phyloP scores from a whole-genome alignment of 2,888 invertebrate species.

The Sicus ferrugineus region DNA sequence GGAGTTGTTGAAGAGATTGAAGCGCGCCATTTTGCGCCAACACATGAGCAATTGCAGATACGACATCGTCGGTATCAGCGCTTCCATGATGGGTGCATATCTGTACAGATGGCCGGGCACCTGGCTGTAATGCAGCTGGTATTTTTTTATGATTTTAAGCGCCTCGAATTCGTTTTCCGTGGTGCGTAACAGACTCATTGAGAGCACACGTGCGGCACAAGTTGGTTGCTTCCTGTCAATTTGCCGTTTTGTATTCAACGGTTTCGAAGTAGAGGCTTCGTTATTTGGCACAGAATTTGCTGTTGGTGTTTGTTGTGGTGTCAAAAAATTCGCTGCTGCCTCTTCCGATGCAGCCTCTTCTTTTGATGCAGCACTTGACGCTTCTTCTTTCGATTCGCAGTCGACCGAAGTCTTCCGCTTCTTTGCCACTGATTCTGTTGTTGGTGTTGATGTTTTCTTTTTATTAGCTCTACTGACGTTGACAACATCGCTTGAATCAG shows the following conservation, averaged over 20 bases:
- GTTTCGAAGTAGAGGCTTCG: not conserved
- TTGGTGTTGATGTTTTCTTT: not conserved
- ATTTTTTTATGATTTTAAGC: constrained; percentile 46
- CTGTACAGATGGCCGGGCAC: constrained; percentile 51
- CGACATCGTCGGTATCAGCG: constrained; percentile 51
- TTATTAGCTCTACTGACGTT: not conserved
- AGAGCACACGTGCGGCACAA: constrained; percentile 37
- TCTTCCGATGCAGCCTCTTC: not conserved
- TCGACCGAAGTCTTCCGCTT: not conserved
- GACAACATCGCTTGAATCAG: not conserved
- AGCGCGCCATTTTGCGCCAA: constrained; percentile 47
- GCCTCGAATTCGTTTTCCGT: constrained; percentile 43
- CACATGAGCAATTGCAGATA: constrained; percentile 50
- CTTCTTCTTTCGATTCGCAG: not conserved
- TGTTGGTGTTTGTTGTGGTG: not conserved
- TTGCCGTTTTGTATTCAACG: not conserved
- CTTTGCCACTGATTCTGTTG: not conserved
- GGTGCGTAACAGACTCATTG: constrained; percentile 51
- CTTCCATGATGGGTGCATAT: constrained; percentile 44
- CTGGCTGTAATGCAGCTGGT: constrained; percentile 50
- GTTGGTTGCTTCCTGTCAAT: no score
- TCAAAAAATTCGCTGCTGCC: not conserved
- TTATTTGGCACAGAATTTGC: not conserved
- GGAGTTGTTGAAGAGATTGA: constrained; percentile 44
- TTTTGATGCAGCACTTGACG: not conserved